phyloP scores from a whole-genome alignment of 2,113 vertebrate genomes.

The Pygoscelis antarcticus region DNA sequence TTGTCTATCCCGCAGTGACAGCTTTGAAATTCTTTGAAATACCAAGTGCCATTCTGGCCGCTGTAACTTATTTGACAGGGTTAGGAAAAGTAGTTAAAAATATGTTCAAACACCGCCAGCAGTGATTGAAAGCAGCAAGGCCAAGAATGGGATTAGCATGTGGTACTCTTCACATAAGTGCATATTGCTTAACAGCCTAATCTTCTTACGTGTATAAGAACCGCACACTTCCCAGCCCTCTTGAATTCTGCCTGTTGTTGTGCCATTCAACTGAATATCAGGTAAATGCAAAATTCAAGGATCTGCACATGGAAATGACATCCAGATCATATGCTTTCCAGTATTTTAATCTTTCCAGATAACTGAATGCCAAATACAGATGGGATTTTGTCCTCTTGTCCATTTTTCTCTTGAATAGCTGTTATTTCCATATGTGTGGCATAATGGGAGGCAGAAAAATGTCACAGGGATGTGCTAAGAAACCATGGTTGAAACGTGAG shows the following conservation, averaged over 20 bases:
- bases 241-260: slow-evolving; percentile 6
- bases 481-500: neutral
- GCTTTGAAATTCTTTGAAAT: slow-evolving; percentile 13
- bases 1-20: neutral
- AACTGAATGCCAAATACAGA: neutral
- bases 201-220: slow-evolving; percentile 15
- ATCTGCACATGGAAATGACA: slow-evolving; percentile 1
- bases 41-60: neutral
- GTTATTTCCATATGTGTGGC: neutral
- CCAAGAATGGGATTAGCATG: slow-evolving; percentile 38
- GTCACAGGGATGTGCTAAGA: neutral
- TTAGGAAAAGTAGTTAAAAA: slow-evolving; percentile 21
- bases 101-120: neutral
- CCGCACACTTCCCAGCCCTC: neutral
- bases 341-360: slow-evolving; percentile 3
- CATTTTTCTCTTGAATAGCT: neutral
- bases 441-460: neutral
- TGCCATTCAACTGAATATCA: slow-evolving; percentile 9
- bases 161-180: slow-evolving; percentile 28
- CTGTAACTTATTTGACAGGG: neutral
- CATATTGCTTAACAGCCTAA: slow-evolving; percentile 47
- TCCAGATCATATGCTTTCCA: slow-evolving; percentile 27
- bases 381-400: neutral
- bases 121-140: neutral
- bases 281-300: slow-evolving; percentile 35